A percentile compares a stretch with the other conserved stretches of the same genome.
Evolutionary conservation across 1,140 invertebrate species (phyloP).

Genomic region (Megalopta genalis): DNA sequence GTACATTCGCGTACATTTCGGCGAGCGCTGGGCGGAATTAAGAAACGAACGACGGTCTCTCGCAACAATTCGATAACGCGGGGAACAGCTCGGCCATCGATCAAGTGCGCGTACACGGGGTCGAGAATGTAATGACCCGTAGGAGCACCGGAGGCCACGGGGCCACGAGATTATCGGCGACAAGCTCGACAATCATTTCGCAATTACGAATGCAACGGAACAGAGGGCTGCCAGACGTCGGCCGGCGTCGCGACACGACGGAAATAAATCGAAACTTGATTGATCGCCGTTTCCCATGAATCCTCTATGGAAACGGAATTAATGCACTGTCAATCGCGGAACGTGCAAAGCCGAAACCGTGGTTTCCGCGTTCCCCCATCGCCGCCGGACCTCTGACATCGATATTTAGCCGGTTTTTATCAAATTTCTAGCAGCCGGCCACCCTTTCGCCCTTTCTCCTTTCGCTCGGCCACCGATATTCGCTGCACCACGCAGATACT

Average conservation of each 20-base stretch:
- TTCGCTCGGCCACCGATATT: too few relatives aligned
- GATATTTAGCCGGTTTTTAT: conserved; percentile 44
- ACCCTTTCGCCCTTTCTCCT: too few relatives aligned
- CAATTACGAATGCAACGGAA: conserved; percentile 53
- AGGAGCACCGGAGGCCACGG: conserved; percentile 17
- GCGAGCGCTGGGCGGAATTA: neutral
- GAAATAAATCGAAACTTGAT: conserved; percentile 48
- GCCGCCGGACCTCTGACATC: neutral
- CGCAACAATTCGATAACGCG: conserved; percentile 4
- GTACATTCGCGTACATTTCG: too few relatives aligned
- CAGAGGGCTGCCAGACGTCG: conserved; percentile 21
- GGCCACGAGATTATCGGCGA: conserved; percentile 40
- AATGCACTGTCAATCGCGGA: conserved; percentile 46
- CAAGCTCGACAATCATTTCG: conserved; percentile 57
- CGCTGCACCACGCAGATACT: too few relatives aligned
- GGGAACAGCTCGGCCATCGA: conserved; percentile 28
- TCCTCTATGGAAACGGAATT: conserved; percentile 30
- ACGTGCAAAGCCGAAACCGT: neutral
- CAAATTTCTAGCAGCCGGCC: neutral
- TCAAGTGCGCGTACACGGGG: conserved; percentile 31
- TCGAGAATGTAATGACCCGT: conserved; percentile 44
- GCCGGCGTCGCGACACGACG: conserved; percentile 18
- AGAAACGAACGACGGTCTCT: neutral
- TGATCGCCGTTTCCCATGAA: conserved; percentile 24
- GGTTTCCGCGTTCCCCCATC: conserved; percentile 8